Percentiles rank a stretch among this genome's conserved stretches.
phyloP scores from a whole-genome alignment of 2,113 vertebrate species.

The Hymenochirus boettgeri region DNA sequence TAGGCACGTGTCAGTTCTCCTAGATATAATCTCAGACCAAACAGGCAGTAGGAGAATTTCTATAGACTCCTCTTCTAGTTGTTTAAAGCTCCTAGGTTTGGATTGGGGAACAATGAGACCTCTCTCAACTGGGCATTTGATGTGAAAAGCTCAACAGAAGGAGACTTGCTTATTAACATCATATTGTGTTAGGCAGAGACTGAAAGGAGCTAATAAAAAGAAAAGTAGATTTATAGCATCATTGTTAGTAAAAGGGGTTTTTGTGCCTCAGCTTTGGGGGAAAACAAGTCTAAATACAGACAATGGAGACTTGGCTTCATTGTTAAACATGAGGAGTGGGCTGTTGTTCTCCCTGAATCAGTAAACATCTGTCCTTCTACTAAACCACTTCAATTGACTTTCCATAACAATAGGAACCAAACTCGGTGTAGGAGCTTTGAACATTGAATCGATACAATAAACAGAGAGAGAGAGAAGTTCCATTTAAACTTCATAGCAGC shows the following conservation, averaged over 20 bases:
- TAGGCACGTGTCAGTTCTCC: constrained; percentile 20
- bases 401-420: constrained; percentile 12
- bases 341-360: constrained; percentile 21
- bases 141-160: constrained; percentile 39
- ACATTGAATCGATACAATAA: constrained; percentile 6
- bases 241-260: constrained; percentile 33
- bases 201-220: constrained; percentile 47
- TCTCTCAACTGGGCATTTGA: constrained; percentile 29
- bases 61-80: constrained; percentile 54
- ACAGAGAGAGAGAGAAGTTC: constrained; percentile 15
- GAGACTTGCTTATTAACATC: constrained; percentile 54
- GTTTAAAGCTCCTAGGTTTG: constrained; percentile 48
- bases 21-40: constrained; percentile 20
- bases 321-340: constrained; percentile 33
- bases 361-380: constrained; percentile 35
- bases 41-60: constrained; percentile 42
- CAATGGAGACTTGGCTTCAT: constrained; percentile 29
- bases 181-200: constrained; percentile 48
- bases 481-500: constrained; percentile 5
- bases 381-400: constrained; percentile 17
- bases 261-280: constrained; percentile 12
- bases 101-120: constrained; percentile 43
- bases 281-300: constrained; percentile 18
- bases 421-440: constrained; percentile 16
- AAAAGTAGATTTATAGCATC: constrained; percentile 51